These are phyloP conservation scores for Orgyia antiqua DNA, from an alignment of 2,888 invertebrate genomes.

Conservation along the genomic window DNA sequence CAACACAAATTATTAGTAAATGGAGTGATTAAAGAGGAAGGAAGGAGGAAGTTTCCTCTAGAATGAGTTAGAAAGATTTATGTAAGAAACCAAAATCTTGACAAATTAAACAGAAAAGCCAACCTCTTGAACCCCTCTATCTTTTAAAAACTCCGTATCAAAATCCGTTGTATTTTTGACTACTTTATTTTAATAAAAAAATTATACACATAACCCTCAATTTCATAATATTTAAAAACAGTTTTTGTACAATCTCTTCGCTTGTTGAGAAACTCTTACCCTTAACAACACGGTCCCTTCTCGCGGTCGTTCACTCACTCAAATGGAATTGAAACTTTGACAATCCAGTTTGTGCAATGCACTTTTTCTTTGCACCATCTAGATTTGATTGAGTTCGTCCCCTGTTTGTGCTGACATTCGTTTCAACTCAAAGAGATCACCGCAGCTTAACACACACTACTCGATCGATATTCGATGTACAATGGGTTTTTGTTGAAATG, in stretches of 20 bases:
- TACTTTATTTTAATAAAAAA: too few species aligned
- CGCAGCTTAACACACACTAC: conserved; percentile 8
- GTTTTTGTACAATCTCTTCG: conserved; percentile 14
- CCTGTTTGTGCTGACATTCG: conserved; percentile 41
- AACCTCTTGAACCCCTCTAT: too few species aligned
- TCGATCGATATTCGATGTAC: conserved; percentile 14
- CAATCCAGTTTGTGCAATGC: conserved; percentile 51
- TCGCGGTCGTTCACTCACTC: conserved; percentile 31
- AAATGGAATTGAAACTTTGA: conserved; percentile 72
- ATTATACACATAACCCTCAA: too few species aligned
- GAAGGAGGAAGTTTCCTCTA: too few species aligned
- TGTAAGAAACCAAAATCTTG: too few species aligned
- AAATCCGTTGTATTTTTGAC: too few species aligned
- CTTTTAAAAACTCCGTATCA: too few species aligned
- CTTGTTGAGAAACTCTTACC: conserved; percentile 9
- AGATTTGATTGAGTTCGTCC: conserved; percentile 64
- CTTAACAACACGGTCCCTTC: conserved; percentile 25
- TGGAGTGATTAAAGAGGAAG: too few species aligned
- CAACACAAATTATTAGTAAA: too few species aligned
- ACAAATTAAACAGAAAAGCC: too few species aligned
- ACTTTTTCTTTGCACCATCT: conserved; percentile 54
- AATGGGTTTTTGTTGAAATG: conserved; percentile 4
- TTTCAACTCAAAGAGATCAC: conserved; percentile 29
- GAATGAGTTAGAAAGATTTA: too few species aligned
- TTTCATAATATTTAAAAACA: not conserved